Evolutionary conservation across 1,140 invertebrate genomes (phyloP).

Genomic region (Listronotus oregonensis): DNA sequence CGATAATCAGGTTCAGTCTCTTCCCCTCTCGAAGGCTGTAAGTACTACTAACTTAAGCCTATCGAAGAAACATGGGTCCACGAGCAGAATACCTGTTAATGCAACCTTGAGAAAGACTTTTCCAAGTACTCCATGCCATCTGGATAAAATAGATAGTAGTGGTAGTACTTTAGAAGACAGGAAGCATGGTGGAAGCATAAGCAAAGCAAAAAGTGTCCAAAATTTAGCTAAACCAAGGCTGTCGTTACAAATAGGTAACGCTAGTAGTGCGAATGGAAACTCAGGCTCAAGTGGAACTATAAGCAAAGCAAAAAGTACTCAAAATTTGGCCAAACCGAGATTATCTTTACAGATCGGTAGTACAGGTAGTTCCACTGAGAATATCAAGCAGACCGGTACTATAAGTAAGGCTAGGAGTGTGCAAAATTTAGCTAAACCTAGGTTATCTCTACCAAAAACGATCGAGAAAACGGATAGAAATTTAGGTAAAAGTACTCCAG

Average conservation of each 20-base stretch:
- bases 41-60: conserved; percentile 39
- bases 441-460: conserved; percentile 14
- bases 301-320: conserved; percentile 38
- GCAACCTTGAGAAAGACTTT: conserved; percentile 45
- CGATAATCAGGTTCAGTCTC: not conserved
- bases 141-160: conserved; percentile 49
- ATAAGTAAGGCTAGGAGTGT: conserved; percentile 39
- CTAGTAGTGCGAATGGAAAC: not conserved
- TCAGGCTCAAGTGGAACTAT: not conserved
- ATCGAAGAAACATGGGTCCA: conserved; percentile 37
- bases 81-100: conserved; percentile 50
- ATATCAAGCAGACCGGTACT: not conserved
- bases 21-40: conserved; percentile 36
- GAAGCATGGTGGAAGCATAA: conserved; percentile 17
- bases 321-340: conserved; percentile 39
- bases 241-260: conserved; percentile 9
- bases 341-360: conserved; percentile 19
- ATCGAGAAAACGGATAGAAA: not conserved
- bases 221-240: conserved; percentile 38
- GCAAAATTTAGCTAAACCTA: conserved; percentile 40
- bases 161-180: conserved; percentile 31
- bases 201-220: conserved; percentile 40
- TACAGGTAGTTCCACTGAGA: not conserved
- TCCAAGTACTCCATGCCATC: conserved; percentile 53
- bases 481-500: conserved; percentile 34